Evolutionary conservation across 2,113 vertebrate species (phyloP), one percentile per base, ranked within the genome.

Genomic region (Phalacrocorax pelagicus): DNA sequence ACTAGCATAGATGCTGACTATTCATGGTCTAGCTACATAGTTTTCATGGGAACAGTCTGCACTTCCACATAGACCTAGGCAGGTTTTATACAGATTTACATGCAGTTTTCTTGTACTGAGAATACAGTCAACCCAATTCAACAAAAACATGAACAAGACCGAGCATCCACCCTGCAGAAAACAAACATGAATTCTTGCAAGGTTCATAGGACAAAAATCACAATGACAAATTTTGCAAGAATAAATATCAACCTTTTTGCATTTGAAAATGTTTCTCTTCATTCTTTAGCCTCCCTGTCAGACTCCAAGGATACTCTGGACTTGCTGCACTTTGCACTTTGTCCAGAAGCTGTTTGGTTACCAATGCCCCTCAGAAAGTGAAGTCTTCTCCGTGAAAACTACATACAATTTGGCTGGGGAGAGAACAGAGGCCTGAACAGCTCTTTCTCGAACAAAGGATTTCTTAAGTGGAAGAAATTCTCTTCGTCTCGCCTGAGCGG

Each of bases 401-500:
- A 54, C 69, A 91, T n/a, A 94, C 78, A 94, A 69, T 96, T 95
- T 96, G 88, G 90, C 83, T 90, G 66, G 54, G 88, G 82, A 88
- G 78, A 96, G 89, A 94, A 96, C 91, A 94, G 95, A 96, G 88
- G 90, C 74, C 92, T 91, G 90, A 95, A 88, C 94, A 77, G 96
- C 88, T 95, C 79, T 92, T 96, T 90, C 79, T 75, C 1, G 5
- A 96, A 97, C 97, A 97, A 97, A 97, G 94, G 96, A 95, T 96
- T 97, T 97, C 97, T 97, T 97, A 97, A 97, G 97, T 96, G 97
- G 97, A 97, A 97, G 96, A 97, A 97, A 97, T 97, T 97, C 96
- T 96, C 96, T 97, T 97, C 93, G 94, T 96, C 90, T 97, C 94
- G 95, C 97, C 97, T 97, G 97, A 97, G 97, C 94, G 96, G 90